A percentile compares a stretch with the other conserved stretches of the same genome.
These are phyloP conservation scores for Chymomyza costata DNA, from an alignment of 1,140 invertebrate genomes.

Conservation along the genomic window DNA sequence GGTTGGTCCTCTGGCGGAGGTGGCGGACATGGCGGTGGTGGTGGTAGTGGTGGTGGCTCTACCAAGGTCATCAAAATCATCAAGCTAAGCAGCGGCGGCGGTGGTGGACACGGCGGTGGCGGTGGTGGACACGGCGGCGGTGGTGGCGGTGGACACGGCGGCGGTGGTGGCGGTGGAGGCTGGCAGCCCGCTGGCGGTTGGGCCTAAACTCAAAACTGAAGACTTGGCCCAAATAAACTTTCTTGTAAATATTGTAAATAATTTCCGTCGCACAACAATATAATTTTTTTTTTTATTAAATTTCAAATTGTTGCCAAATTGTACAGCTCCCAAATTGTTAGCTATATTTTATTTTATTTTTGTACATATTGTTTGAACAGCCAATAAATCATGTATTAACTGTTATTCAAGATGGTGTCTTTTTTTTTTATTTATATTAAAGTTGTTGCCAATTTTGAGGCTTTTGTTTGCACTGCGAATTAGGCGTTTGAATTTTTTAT, in stretches of 20 bases:
- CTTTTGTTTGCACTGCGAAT: too few species aligned
- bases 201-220: slow-evolving; percentile 38
- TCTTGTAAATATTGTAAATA: slow-evolving; percentile 65
- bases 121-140: slow-evolving; percentile 34
- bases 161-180: slow-evolving; percentile 48
- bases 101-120: slow-evolving; percentile 30
- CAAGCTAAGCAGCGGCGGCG: slow-evolving; percentile 27
- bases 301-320: slow-evolving; percentile 2
- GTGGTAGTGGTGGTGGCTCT: slow-evolving; percentile 34
- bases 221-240: background rate
- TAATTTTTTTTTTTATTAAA: slow-evolving; percentile 4
- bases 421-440: background rate
- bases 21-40: slow-evolving; percentile 28
- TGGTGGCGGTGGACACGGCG: slow-evolving; percentile 40
- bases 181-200: slow-evolving; percentile 70
- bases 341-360: background rate
- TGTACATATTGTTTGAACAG: slow-evolving; percentile 9
- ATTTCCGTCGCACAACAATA: slow-evolving; percentile 14
- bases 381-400: slow-evolving; percentile 21
- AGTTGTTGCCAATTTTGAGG: too few species aligned
- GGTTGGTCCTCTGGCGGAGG: slow-evolving; percentile 18
- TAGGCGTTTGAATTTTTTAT: too few species aligned
- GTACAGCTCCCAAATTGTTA: too few species aligned
- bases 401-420: background rate
- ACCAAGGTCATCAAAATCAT: slow-evolving; percentile 57